Evolutionary conservation across 2,888 invertebrate species (phyloP).

Genomic region (Hoplodrina ambigua): DNA sequence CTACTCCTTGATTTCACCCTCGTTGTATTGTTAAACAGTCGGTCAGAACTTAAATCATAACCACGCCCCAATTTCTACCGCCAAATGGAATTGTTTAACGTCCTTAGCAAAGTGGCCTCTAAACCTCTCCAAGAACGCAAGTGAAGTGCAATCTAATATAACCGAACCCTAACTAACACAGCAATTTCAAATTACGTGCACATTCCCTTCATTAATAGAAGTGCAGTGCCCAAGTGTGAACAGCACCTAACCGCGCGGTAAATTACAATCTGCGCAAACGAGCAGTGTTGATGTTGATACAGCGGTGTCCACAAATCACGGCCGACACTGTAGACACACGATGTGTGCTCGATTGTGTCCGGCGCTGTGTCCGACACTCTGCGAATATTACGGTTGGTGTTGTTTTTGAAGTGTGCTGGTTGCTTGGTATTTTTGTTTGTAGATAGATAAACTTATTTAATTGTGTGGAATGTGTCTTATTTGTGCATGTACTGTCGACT

Average conservation of each 20-base stretch:
- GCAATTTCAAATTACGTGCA: conserved; percentile 29
- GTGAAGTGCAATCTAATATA: conserved; percentile 25
- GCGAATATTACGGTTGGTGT: conserved; percentile 24
- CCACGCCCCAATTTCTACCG: too few relatives aligned
- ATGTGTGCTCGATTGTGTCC: conserved; percentile 58
- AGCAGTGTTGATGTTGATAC: conserved; percentile 74
- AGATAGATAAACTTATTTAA: too few relatives aligned
- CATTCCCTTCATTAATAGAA: conserved; percentile 43
- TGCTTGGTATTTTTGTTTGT: not conserved
- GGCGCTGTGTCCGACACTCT: conserved; percentile 42
- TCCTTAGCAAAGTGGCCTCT: conserved; percentile 7
- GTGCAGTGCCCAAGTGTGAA: conserved; percentile 41
- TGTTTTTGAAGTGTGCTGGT: not conserved
- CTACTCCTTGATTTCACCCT: too few relatives aligned
- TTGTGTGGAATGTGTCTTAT: too few relatives aligned
- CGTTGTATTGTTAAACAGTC: too few relatives aligned
- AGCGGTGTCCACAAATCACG: conserved; percentile 68
- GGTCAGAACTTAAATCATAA: too few relatives aligned
- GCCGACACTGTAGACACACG: conserved; percentile 52
- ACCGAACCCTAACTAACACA: conserved; percentile 1
- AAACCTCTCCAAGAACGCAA: not conserved
- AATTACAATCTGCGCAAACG: conserved; percentile 82
- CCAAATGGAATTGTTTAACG: not conserved
- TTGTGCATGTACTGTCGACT: too few relatives aligned
- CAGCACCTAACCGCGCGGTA: conserved; percentile 62